phyloP scores from a whole-genome alignment of 2,113 vertebrate species.

The Excalfactoria chinensis region DNA sequence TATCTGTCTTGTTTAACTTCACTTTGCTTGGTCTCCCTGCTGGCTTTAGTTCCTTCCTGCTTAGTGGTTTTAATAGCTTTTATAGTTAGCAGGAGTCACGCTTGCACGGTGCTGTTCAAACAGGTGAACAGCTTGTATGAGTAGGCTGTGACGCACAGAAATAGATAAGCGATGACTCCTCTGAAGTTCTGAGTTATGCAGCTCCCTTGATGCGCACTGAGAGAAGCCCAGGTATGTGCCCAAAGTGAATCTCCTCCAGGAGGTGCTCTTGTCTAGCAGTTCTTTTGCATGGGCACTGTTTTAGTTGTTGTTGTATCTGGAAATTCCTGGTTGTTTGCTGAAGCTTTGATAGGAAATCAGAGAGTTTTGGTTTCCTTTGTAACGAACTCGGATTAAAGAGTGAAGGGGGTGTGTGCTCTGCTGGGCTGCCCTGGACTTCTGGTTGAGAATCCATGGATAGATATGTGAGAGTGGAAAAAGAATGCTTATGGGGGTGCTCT shows the following conservation, averaged over 20 bases:
- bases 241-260: not conserved
- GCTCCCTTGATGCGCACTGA: not conserved
- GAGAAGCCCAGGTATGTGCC: not conserved
- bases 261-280: not conserved
- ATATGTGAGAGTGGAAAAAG: no score
- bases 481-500: rapidly evolving
- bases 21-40: no score
- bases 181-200: rapidly evolving
- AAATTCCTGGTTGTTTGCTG: not conserved
- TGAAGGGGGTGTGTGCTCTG: rapidly evolving
- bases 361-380: not conserved
- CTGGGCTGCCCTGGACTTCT: not conserved
- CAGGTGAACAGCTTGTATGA: not conserved
- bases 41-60: not conserved
- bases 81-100: not conserved
- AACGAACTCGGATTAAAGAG: not conserved
- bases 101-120: not conserved
- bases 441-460: not conserved
- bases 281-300: not conserved
- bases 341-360: not conserved
- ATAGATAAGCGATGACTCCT: not conserved
- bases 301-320: not conserved
- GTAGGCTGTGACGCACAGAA: not conserved
- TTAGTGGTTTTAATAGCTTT: not conserved
- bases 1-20: not conserved